Evolutionary conservation across 2,888 invertebrate genomes (phyloP).

Genomic region (Penaeus monodon): DNA sequence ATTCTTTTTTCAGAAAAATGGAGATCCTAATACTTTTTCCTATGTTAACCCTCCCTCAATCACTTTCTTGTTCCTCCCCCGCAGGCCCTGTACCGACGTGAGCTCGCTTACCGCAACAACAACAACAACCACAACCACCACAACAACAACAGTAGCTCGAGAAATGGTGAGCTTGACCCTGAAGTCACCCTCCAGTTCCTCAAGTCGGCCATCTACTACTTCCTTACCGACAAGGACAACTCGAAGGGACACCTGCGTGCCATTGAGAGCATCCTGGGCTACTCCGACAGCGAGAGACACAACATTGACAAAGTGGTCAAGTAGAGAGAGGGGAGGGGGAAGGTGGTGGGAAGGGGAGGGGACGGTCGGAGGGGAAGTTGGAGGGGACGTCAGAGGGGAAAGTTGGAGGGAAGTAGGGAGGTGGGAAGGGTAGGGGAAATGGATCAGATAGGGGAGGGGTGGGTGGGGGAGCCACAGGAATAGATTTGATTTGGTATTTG

Average conservation of each 20-base stretch:
- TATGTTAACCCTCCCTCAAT: too few relatives aligned
- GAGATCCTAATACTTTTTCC: too few relatives aligned
- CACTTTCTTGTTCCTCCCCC: background rate
- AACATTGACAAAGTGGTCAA: slow-evolving; percentile 76
- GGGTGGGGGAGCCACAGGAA: too few relatives aligned
- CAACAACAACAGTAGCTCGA: background rate
- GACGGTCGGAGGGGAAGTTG: background rate
- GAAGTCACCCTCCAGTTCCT: slow-evolving; percentile 92
- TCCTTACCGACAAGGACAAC: slow-evolving; percentile 89
- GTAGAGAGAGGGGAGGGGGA: background rate
- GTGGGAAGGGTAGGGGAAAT: too few relatives aligned
- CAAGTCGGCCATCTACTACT: slow-evolving; percentile 93
- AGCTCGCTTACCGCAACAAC: slow-evolving; percentile 46
- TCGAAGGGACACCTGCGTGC: slow-evolving; percentile 89
- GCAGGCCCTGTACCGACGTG: slow-evolving; percentile 54
- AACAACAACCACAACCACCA: slow-evolving; percentile 20
- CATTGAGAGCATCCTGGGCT: slow-evolving; percentile 91
- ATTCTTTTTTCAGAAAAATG: too few relatives aligned
- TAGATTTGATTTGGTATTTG: background rate
- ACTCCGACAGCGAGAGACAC: slow-evolving; percentile 83
- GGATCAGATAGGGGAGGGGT: too few relatives aligned
- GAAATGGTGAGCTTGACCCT: slow-evolving; percentile 76
- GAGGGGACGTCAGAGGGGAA: too few relatives aligned
- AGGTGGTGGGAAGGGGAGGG: background rate
- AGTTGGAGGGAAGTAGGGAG: too few relatives aligned